These are phyloP conservation scores for Lepidochitona cinerea DNA, from an alignment of 2,888 invertebrate genomes.

Conservation along the genomic window DNA sequence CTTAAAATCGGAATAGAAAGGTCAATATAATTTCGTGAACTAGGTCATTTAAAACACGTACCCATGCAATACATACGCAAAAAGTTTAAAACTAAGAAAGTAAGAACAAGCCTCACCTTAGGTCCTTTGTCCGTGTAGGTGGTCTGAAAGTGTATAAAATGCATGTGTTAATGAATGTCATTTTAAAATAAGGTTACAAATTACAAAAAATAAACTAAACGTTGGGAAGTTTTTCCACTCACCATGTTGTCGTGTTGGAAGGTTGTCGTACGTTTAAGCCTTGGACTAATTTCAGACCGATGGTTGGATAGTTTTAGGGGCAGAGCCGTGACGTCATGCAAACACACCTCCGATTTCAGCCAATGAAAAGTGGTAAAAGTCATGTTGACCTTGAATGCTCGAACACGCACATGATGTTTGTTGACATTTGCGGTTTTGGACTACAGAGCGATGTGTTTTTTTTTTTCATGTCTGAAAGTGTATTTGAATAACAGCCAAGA, in stretches of 20 bases:
- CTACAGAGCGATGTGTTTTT: too few species aligned
- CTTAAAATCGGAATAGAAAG: too few species aligned
- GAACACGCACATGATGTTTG: too few species aligned
- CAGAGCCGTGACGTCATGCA: neutral
- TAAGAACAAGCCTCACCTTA: too few species aligned
- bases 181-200: neutral
- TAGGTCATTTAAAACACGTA: too few species aligned
- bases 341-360: neutral
- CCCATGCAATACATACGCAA: too few species aligned
- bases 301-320: neutral
- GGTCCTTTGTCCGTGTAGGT: constrained; percentile 3
- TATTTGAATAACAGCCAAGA: too few species aligned
- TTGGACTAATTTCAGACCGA: neutral
- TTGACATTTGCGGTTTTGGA: too few species aligned
- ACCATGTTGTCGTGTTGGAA: constrained; percentile 3
- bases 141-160: neutral
- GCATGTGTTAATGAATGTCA: neutral
- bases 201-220: neutral
- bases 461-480: too few species aligned
- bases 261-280: neutral
- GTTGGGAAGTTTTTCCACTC: neutral
- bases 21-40: too few species aligned
- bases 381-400: too few species aligned
- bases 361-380: neutral
- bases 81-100: too few species aligned